Conservation (phyloP, 2,113 vertebrate species). For the Cheirogaleus medius region DNA sequence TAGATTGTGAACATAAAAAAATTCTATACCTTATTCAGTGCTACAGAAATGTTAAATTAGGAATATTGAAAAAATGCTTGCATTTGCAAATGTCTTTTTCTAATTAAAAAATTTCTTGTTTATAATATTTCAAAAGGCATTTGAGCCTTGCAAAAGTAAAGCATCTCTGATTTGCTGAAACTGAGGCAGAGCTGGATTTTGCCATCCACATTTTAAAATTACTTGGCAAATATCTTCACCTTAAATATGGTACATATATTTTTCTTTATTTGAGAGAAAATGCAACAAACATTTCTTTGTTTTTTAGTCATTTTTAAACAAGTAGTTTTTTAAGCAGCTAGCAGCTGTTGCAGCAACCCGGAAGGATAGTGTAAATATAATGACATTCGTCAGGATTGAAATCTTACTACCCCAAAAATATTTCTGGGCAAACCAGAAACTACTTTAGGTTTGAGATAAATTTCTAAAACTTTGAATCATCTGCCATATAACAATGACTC, state of each 20-base stretch:
- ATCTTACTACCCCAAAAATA: slow-evolving; percentile 7
- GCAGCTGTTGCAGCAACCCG: not conserved
- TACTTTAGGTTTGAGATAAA: slow-evolving; percentile 18
- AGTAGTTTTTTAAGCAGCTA: not conserved
- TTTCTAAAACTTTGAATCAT: slow-evolving; percentile 53
- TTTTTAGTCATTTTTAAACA: not conserved
- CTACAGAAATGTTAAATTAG: not conserved
- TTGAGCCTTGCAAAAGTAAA: not conserved
- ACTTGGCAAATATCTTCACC: slow-evolving; percentile 15
- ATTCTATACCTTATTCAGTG: not conserved
- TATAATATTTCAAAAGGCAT: not conserved
- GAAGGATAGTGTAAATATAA: not conserved
- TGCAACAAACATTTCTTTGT: slow-evolving; percentile 30
- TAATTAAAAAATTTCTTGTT: not conserved
- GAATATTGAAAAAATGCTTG: not conserved
- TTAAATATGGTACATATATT: not conserved
- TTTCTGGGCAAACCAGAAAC: slow-evolving; percentile 40
- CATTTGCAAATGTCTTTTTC: not conserved
- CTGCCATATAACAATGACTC: not conserved
- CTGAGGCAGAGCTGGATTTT: not conserved
- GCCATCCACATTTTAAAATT: slow-evolving; percentile 3
- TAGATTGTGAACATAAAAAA: not conserved
- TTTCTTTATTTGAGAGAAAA: slow-evolving; percentile 49
- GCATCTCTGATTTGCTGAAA: not conserved
- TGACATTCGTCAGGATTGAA: slow-evolving; percentile 28